A percentile compares a stretch with the other conserved stretches of the same genome.
phyloP scores from a whole-genome alignment of 2,797 vertebrate genomes.

The Coilia nasus region DNA sequence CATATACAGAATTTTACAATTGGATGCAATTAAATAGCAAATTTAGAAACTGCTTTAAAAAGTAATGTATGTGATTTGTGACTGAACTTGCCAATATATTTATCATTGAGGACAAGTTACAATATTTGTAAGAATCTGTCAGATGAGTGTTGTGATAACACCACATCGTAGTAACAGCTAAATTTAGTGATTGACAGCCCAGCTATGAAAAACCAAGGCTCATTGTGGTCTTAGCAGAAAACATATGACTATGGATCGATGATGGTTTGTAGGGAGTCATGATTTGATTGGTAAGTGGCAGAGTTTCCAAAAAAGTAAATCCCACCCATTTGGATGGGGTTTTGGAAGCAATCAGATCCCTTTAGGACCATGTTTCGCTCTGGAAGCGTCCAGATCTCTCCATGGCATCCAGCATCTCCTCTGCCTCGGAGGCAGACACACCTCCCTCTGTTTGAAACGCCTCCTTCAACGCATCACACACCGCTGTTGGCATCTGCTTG shows the following conservation, averaged over 20 bases:
- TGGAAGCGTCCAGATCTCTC: conserved; percentile 82
- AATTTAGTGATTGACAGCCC: not conserved
- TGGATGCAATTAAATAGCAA: not conserved
- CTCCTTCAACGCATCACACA: conserved; percentile 78
- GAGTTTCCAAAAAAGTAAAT: not conserved
- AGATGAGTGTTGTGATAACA: not conserved
- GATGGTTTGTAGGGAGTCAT: not conserved
- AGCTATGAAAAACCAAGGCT: not conserved
- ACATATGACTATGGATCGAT: not conserved
- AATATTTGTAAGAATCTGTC: not conserved
- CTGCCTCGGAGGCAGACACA: conserved; percentile 70
- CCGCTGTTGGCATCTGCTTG: conserved; percentile 85
- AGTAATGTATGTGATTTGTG: not conserved
- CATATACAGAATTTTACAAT: not conserved
- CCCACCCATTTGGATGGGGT: not conserved
- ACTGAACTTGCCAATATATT: not conserved
- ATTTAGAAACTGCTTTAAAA: not conserved
- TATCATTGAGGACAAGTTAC: not conserved
- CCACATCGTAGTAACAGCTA: not conserved
- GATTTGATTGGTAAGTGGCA: not conserved
- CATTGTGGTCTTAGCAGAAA: not conserved
- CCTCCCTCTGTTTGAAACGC: conserved; percentile 79
- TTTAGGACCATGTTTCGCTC: conserved; percentile 92
- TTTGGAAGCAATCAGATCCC: not conserved
- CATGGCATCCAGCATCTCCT: conserved; percentile 78